Evolutionary conservation across 1,140 invertebrate species (phyloP), one percentile per base, ranked within the genome.

Genomic region (Lucilia cuprina): DNA sequence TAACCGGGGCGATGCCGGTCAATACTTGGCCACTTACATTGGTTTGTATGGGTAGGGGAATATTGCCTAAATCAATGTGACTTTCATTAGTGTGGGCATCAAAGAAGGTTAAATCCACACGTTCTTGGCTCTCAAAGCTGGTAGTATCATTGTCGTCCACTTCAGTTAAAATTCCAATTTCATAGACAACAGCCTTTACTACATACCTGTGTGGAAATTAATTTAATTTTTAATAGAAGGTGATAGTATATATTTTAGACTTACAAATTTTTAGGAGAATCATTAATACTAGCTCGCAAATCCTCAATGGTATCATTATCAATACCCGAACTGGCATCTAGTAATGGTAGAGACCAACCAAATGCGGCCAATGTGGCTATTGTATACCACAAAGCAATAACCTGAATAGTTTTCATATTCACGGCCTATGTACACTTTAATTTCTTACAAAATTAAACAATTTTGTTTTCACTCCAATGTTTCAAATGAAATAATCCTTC

Each of bases 81-180:
- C 89, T 92, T 30, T 90, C 88, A 85, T 93, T 93, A 50, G 88
- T 89, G 74, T 89, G 88, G 5, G 93, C 91, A 86, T 93, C 91
- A 74, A 91, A 93, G 87, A 93, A 93, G 19, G 92, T 93, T 9
- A 93, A 87, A 86, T 93, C 92, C 0, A 93, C 91, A 85, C 92
- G 91, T 85, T 93, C 92, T 83, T 93, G 92, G 9, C 92, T 92
- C 86, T 91, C 89, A 34, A 90, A 90, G 25, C 89, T 89, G 9
- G 91, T 90, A 7, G 91, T 91, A 49, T 90, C 91, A 49, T 91
- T 91, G 41, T 91, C 89, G 82, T 92, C 92, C 74, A 89, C 91
- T 84, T 93, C 92, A 14, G 93, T 93, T 35, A 93, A 88, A 84
- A 93, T 93, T 74, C 93, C 93, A 84, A 93, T 92, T 89, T 93